Evolutionary conservation across 1,140 invertebrate genomes (phyloP).

Genomic region (Leptestheria dahalacensis): DNA sequence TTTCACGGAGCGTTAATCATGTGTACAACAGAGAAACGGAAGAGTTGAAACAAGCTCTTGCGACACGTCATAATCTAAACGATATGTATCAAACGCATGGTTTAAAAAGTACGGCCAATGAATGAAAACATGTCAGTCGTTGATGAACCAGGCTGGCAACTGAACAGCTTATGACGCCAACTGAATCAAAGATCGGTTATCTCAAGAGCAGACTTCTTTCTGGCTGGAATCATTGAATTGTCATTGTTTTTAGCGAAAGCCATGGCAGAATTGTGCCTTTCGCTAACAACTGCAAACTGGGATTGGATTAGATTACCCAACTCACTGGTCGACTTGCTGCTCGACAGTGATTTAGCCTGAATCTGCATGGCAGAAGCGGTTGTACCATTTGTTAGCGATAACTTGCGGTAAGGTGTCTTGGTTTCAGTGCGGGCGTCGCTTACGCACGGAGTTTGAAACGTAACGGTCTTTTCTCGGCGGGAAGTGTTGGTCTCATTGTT

Average conservation of each 20-base stretch:
- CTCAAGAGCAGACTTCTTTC: neutral
- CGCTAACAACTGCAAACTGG: neutral
- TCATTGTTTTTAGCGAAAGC: neutral
- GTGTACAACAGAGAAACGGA: no score
- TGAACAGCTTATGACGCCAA: neutral
- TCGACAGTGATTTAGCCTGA: neutral
- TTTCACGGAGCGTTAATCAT: no score
- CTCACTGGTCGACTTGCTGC: neutral
- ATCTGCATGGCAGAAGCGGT: neutral
- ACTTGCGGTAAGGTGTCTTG: neutral
- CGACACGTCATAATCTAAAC: no score
- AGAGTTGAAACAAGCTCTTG: no score
- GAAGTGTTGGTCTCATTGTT: neutral
- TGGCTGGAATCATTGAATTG: neutral
- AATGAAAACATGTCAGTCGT: no score
- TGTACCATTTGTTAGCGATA: neutral
- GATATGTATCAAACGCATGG: neutral
- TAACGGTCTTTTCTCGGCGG: neutral
- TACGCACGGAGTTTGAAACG: neutral
- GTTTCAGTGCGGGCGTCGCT: neutral
- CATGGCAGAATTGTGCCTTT: neutral
- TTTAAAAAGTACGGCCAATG: no score
- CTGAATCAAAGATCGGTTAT: neutral
- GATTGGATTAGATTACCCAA: neutral
- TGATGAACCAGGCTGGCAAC: no score